Evolutionary conservation across 2,113 vertebrate genomes (phyloP).

Genomic region (Pelecanus crispus): DNA sequence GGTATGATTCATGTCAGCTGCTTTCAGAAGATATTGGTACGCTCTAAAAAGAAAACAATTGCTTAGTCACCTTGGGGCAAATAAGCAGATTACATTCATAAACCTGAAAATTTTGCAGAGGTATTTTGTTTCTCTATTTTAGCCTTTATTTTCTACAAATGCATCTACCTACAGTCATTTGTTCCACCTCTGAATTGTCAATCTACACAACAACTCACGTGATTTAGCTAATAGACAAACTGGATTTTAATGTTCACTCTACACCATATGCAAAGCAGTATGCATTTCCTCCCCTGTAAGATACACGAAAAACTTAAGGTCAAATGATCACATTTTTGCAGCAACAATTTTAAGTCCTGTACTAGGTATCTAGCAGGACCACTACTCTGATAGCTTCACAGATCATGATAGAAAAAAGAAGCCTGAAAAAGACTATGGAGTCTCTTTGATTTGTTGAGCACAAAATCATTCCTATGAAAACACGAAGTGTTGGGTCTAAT

Average conservation of each 20-base stretch:
- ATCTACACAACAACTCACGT: not conserved
- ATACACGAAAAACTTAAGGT: not conserved
- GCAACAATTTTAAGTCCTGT: not conserved
- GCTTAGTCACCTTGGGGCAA: constrained; percentile 1
- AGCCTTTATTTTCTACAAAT: not conserved
- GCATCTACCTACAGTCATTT: not conserved
- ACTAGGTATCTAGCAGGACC: not conserved
- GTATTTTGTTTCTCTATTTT: not conserved
- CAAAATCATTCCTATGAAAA: not conserved
- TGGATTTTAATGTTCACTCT: not conserved
- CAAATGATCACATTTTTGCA: not conserved
- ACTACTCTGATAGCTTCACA: fast-evolving
- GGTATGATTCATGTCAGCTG: constrained; percentile 87
- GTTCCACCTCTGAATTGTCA: not conserved
- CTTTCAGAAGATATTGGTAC: constrained; percentile 86
- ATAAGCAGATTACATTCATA: not conserved
- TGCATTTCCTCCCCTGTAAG: not conserved
- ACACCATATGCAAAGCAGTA: not conserved
- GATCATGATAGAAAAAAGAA: not conserved
- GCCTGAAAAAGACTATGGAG: not conserved
- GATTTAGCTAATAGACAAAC: not conserved
- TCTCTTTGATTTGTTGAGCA: not conserved
- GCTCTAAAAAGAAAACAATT: constrained; percentile 75
- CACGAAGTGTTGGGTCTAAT: not conserved
- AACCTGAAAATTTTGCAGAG: not conserved